Evolutionary conservation across 2,888 invertebrate genomes (phyloP).

Genomic region (Colletes collaris): DNA sequence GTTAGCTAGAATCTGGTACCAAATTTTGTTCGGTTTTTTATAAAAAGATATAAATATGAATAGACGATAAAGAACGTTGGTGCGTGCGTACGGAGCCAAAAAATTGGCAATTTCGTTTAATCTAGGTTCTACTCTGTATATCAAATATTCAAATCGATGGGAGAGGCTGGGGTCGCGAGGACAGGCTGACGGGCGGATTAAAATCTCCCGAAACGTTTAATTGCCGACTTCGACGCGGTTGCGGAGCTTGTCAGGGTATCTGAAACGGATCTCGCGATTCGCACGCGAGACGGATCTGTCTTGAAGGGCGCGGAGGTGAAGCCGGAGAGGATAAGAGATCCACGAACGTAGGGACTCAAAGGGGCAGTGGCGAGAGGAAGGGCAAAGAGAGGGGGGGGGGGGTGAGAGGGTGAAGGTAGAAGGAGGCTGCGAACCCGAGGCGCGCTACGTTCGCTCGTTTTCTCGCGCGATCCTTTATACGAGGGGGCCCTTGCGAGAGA

Average conservation of each 20-base stretch:
- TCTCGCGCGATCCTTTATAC: conserved; percentile 60
- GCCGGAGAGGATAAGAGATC: conserved; percentile 11
- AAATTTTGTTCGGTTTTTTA: too few species aligned
- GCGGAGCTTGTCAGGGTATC: conserved; percentile 47
- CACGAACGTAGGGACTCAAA: background rate
- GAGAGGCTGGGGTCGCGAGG: conserved; percentile 1
- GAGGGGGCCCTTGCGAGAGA: conserved; percentile 44
- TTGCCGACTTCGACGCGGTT: conserved; percentile 39
- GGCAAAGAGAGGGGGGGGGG: background rate
- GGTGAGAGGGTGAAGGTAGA: background rate
- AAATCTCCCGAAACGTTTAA: conserved; percentile 48
- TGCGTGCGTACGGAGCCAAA: too few species aligned
- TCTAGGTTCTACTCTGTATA: background rate
- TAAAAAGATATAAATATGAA: too few species aligned
- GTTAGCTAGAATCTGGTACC: too few species aligned
- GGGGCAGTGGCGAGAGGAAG: conserved; percentile 1
- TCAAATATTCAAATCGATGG: conserved; percentile 11
- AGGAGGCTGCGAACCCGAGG: background rate
- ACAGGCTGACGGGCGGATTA: conserved; percentile 24
- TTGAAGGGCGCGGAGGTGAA: conserved; percentile 39
- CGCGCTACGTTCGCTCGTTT: conserved; percentile 40
- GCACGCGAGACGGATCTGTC: conserved; percentile 70
- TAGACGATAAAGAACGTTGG: too few species aligned
- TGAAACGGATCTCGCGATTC: conserved; percentile 52
- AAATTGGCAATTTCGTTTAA: too few species aligned